phyloP scores from a whole-genome alignment of 1,140 invertebrate genomes.

The Delia radicum region DNA sequence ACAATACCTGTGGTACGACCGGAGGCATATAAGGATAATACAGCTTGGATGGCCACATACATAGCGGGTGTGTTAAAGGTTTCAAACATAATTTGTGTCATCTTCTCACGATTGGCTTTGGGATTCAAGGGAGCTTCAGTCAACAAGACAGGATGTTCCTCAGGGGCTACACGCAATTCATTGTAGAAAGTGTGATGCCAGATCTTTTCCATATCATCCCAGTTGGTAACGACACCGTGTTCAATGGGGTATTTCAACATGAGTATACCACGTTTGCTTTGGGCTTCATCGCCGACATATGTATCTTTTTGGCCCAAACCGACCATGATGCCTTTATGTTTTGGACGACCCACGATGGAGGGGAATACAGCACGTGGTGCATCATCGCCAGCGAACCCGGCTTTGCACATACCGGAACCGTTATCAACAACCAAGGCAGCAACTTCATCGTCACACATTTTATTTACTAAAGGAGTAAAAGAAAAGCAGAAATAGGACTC shows the following conservation, averaged over 20 bases:
- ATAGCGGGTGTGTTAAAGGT: constrained; percentile 82
- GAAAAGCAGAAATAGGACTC: no score
- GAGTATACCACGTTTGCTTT: constrained; percentile 88
- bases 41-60: constrained; percentile 87
- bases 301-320: constrained; percentile 93
- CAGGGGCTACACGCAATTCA: constrained; percentile 90
- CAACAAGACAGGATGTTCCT: constrained; percentile 88
- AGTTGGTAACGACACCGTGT: constrained; percentile 94
- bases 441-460: no score
- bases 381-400: constrained; percentile 88
- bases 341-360: constrained; percentile 86
- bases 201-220: constrained; percentile 98
- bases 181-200: constrained; percentile 97
- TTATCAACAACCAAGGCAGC: no score
- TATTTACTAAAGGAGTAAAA: no score
- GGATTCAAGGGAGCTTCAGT: constrained; percentile 92
- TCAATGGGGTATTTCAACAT: constrained; percentile 92
- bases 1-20: constrained; percentile 92
- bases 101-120: constrained; percentile 82
- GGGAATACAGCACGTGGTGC: no score
- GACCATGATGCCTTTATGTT: no score
- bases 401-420: no score
- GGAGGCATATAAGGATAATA: constrained; percentile 83
- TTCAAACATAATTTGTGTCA: constrained; percentile 78
- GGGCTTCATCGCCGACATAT: constrained; percentile 91